Evolutionary conservation across 2,113 vertebrate genomes (phyloP).

Genomic region (Hippolais icterina): DNA sequence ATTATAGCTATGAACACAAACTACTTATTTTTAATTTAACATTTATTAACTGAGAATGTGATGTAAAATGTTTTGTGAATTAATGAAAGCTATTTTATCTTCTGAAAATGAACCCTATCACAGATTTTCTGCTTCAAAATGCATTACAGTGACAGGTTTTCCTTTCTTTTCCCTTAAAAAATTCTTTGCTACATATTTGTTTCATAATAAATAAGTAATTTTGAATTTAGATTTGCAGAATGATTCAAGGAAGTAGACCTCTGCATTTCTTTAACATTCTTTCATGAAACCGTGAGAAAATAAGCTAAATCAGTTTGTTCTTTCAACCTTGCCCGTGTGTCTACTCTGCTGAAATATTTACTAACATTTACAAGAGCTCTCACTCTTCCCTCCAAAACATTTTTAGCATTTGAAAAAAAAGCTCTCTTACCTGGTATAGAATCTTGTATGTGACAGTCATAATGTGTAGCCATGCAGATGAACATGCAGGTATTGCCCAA

Average conservation of each 20-base stretch:
- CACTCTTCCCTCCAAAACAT: neutral
- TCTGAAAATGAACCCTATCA: neutral
- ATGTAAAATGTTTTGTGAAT: neutral
- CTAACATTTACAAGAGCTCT: neutral
- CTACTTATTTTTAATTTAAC: neutral
- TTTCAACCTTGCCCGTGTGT: neutral
- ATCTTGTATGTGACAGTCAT: neutral
- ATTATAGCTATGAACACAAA: neutral
- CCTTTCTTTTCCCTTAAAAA: neutral
- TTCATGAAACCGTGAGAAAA: neutral
- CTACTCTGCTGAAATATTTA: constrained; percentile 7
- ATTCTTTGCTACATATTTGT: neutral
- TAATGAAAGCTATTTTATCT: neutral
- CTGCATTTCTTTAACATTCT: neutral
- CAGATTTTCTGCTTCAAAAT: neutral
- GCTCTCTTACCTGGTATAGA: neutral
- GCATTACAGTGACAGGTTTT: neutral
- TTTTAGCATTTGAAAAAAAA: neutral
- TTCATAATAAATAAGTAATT: neutral
- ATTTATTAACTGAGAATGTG: neutral
- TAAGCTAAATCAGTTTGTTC: neutral
- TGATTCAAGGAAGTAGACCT: neutral
- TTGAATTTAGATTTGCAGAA: neutral
- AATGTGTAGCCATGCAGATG: neutral
- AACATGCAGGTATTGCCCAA: neutral